Percentiles rank a stretch among this genome's conserved stretches.
Conservation (phyloP, 2,113 vertebrate species). For the Cavia aperea region DNA sequence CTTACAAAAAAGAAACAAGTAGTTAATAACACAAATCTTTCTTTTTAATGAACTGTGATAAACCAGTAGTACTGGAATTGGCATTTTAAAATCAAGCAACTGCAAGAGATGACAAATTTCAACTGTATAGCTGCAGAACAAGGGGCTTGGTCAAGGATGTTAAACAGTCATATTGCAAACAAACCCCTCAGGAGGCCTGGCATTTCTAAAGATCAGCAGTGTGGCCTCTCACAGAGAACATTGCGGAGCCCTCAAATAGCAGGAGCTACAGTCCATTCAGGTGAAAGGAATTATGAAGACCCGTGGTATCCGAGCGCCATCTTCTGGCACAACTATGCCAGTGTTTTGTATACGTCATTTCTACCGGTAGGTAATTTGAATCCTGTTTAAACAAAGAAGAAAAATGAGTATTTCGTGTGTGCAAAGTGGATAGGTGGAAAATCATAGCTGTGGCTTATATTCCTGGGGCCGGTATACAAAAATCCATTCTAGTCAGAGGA, state of each 20-base stretch:
- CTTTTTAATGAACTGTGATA: background rate
- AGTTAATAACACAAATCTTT: background rate
- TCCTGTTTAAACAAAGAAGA: background rate
- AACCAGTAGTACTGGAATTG: background rate
- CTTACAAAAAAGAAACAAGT: background rate
- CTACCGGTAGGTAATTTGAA: background rate
- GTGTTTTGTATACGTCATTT: background rate
- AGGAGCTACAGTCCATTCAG: rapidly evolving
- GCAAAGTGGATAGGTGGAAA: background rate
- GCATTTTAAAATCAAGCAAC: background rate
- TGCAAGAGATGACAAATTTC: background rate
- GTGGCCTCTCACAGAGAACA: background rate
- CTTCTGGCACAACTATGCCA: constrained; percentile 23
- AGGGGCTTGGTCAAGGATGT: background rate
- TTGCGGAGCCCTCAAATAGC: rapidly evolving
- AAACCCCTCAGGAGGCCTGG: background rate
- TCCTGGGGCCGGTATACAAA: rapidly evolving
- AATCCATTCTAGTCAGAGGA: background rate
- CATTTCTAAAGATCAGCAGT: background rate
- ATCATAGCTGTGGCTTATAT: background rate
- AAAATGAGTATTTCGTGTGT: background rate
- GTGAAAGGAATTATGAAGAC: background rate
- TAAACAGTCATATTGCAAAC: background rate
- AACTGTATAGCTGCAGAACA: background rate
- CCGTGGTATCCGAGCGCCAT: constrained; percentile 33